These are phyloP conservation scores for Entomobrya multifasciata DNA, from an alignment of 2,888 invertebrate species.

Conservation along the genomic window DNA sequence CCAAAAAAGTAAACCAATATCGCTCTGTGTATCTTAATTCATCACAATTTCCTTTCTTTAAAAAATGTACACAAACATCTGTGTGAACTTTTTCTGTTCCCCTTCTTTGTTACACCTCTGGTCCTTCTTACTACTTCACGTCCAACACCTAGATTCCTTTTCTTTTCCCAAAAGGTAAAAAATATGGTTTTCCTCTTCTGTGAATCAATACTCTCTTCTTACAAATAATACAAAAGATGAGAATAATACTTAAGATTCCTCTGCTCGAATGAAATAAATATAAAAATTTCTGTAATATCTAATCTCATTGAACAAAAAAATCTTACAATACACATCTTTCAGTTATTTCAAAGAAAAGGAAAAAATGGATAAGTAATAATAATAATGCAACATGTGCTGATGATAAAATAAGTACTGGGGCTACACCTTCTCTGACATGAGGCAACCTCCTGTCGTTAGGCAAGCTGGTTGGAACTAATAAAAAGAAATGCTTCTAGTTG, in stretches of 20 bases:
- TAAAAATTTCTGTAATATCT: slow-evolving; percentile 26
- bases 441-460: slow-evolving; percentile 71
- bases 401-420: slow-evolving; percentile 61
- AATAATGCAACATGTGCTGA: slow-evolving; percentile 65
- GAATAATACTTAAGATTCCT: neutral
- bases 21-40: slow-evolving; percentile 42
- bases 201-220: neutral
- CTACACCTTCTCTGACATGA: slow-evolving; percentile 68
- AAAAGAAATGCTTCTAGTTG: slow-evolving; percentile 32
- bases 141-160: slow-evolving; percentile 28
- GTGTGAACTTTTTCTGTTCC: neutral
- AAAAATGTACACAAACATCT: neutral
- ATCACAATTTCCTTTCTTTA: slow-evolving; percentile 27
- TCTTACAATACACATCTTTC: slow-evolving; percentile 17
- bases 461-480: slow-evolving; percentile 64
- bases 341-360: slow-evolving; percentile 33
- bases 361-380: slow-evolving; percentile 54
- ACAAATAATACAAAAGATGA: slow-evolving; percentile 45
- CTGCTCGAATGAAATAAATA: neutral
- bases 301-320: slow-evolving; percentile 10
- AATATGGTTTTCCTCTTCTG: slow-evolving; percentile 3
- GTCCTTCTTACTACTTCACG: neutral
- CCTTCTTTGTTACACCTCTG: neutral
- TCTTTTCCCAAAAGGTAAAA: slow-evolving; percentile 35
- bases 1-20: slow-evolving; percentile 31